phyloP scores from a whole-genome alignment of 2,113 vertebrate species.

The Baryphthengus martii region DNA sequence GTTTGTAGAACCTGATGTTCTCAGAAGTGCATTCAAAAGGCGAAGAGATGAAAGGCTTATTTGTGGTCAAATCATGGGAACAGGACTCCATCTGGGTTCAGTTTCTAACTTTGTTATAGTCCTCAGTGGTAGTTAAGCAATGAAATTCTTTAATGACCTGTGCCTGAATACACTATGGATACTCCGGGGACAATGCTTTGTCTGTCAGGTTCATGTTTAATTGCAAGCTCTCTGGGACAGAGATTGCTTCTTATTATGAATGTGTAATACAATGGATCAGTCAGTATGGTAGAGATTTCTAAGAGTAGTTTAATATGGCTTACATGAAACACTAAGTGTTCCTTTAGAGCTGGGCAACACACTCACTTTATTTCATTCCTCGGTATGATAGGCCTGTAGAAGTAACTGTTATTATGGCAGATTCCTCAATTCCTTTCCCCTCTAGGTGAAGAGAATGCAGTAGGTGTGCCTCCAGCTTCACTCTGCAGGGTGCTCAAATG shows the following conservation, averaged over 20 bases:
- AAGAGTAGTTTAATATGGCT: neutral
- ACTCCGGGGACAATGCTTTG: neutral
- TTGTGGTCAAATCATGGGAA: slow-evolving; percentile 59
- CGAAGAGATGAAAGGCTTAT: slow-evolving; percentile 49
- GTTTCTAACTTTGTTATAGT: slow-evolving; percentile 11
- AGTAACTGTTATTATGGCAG: neutral
- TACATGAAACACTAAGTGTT: neutral
- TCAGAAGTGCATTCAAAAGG: slow-evolving; percentile 38
- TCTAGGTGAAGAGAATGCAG: neutral
- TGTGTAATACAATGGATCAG: neutral
- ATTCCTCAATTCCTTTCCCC: neutral
- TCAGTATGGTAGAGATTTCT: neutral
- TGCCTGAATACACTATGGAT: neutral
- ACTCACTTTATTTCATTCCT: neutral
- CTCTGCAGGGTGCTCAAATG: neutral
- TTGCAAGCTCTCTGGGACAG: neutral
- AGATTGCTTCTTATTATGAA: neutral
- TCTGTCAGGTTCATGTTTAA: neutral
- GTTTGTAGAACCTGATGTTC: slow-evolving; percentile 48
- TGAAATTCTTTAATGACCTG: slow-evolving; percentile 48
- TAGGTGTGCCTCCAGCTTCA: neutral
- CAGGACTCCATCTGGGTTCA: neutral
- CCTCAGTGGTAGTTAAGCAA: slow-evolving; percentile 11
- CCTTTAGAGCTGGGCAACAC: neutral
- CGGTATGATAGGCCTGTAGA: neutral